These are phyloP conservation scores for Misgurnus anguillicaudatus DNA, from an alignment of 2,113 vertebrate genomes.

Conservation along the genomic window DNA sequence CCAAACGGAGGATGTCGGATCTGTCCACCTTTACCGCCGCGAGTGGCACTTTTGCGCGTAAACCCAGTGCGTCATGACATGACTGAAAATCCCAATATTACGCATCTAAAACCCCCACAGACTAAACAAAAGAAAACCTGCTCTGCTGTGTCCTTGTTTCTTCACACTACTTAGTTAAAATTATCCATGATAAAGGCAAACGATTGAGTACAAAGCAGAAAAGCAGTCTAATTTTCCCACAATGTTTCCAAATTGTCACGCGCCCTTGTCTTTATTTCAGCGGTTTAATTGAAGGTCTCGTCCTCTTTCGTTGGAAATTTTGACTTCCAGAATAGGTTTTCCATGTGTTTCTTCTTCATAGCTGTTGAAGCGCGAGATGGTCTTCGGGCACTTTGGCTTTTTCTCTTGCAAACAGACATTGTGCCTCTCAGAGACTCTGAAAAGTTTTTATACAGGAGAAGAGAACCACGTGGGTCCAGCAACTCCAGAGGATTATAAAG, in stretches of 20 bases:
- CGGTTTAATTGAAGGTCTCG: slow-evolving; percentile 45
- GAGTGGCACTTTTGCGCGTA: slow-evolving; percentile 49
- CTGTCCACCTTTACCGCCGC: slow-evolving; percentile 34
- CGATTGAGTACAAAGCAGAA: slow-evolving; percentile 26
- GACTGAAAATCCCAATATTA: slow-evolving; percentile 13
- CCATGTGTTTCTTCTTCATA: slow-evolving; percentile 44
- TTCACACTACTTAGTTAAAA: slow-evolving; percentile 35
- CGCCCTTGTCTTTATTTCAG: slow-evolving; percentile 39
- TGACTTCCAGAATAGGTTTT: slow-evolving; percentile 38
- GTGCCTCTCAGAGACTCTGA: slow-evolving; percentile 64
- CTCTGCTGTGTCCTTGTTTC: slow-evolving; percentile 14
- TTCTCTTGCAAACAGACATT: slow-evolving; percentile 68
- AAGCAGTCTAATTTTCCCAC: slow-evolving; percentile 9
- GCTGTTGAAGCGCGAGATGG: slow-evolving; percentile 53
- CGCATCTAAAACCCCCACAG: neutral
- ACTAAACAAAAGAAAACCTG: slow-evolving; percentile 15
- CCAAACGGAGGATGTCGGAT: slow-evolving; percentile 28
- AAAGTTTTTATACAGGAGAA: slow-evolving; percentile 79
- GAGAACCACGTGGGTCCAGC: slow-evolving; percentile 74
- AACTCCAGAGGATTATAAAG: slow-evolving; percentile 68
- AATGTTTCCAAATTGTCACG: slow-evolving; percentile 48
- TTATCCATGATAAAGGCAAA: slow-evolving; percentile 53
- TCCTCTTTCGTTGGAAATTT: slow-evolving; percentile 45
- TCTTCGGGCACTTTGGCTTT: slow-evolving; percentile 52
- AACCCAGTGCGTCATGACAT: slow-evolving; percentile 56